Conservation (phyloP, 1,140 invertebrate species). For the Maconellicoccus hirsutus region DNA sequence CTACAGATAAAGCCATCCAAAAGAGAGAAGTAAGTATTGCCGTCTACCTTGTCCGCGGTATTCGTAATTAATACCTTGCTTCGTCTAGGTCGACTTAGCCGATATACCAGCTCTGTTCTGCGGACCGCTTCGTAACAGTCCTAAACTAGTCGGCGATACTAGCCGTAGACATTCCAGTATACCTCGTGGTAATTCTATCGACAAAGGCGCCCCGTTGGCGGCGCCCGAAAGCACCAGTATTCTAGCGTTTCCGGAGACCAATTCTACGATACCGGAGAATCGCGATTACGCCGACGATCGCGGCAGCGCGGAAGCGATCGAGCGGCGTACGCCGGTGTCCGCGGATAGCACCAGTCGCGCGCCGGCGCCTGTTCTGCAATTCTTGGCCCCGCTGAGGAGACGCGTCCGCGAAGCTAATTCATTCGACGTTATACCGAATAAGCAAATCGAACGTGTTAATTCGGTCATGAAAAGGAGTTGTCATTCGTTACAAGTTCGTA, state of each 20-base stretch:
- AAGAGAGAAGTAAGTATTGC: constrained; percentile 47
- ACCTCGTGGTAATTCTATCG: constrained; percentile 37
- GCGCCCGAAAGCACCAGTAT: constrained; percentile 27
- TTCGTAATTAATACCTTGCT: not conserved
- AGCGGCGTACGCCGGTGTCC: too few species aligned
- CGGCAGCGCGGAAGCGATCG: too few species aligned
- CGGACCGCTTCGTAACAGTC: constrained; percentile 61
- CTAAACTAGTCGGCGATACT: constrained; percentile 44
- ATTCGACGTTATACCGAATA: constrained; percentile 30
- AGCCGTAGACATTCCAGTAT: constrained; percentile 45
- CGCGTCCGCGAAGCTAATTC: constrained; percentile 28
- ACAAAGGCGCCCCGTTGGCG: constrained; percentile 28
- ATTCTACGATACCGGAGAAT: constrained; percentile 17
- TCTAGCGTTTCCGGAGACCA: constrained; percentile 22
- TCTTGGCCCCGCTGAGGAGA: constrained; percentile 23
- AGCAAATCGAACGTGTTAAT: constrained; percentile 24
- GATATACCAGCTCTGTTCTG: constrained; percentile 62
- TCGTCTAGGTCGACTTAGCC: constrained; percentile 54
- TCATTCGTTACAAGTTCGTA: constrained; percentile 26
- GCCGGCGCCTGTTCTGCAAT: not conserved
- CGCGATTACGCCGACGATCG: constrained; percentile 20
- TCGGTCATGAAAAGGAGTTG: constrained; percentile 26
- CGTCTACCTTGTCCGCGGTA: not conserved
- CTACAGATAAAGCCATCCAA: constrained; percentile 67
- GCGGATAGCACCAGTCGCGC: too few species aligned